Evolutionary conservation across 1,140 invertebrate species (phyloP), one percentile per base, ranked within the genome.

Genomic region (Zaprionus davidi): DNA sequence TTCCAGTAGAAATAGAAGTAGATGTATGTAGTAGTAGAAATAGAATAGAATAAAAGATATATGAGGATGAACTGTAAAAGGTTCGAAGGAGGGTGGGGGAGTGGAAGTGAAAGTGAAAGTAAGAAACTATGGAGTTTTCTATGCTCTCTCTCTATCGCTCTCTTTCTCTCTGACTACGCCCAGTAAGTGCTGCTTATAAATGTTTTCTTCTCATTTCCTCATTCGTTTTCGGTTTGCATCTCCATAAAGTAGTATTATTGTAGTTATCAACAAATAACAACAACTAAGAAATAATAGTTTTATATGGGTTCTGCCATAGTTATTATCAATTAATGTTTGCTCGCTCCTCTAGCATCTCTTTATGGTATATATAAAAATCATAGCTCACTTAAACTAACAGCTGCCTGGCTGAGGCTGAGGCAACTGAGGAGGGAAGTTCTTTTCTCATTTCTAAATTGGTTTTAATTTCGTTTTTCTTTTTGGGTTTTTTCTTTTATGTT

Each of bases 381-480:
- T 88, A 79, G 81, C 75, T 88, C 84, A 71, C 84, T 87, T 87
- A 87, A 83, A 68, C 84, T 87, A 87, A 69, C 81, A 87, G 81
- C 71, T 87, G 84, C 84, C 83, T 65, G 53, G 63, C 53, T 56
- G 53, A 17, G 53, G 49, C 20, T 26, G 68, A 64, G 82, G 82
- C 82, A 86, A 86, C 82, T 86, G 81, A 87, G 84, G 84, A 87
- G 84, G 84, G 84, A 87, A 87, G 85, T 88, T 87, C 82, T 85
- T 85, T 85, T 78, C 82, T 85, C 82, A 78, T 78, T 78, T 85
- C 82, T 85, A 85, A 85, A 85, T 85, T 78, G 76, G 86, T 84
- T 82, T 76, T 72, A 75, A 76, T 62, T 66, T 66, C 66, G 34
- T 64, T 36, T 55, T 57, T 55, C 46, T 46, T 62, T 62, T 67